Base-by-base conservation (phyloP, 2,888 invertebrate genomes). In the Rhagonycha lutea region DNA sequence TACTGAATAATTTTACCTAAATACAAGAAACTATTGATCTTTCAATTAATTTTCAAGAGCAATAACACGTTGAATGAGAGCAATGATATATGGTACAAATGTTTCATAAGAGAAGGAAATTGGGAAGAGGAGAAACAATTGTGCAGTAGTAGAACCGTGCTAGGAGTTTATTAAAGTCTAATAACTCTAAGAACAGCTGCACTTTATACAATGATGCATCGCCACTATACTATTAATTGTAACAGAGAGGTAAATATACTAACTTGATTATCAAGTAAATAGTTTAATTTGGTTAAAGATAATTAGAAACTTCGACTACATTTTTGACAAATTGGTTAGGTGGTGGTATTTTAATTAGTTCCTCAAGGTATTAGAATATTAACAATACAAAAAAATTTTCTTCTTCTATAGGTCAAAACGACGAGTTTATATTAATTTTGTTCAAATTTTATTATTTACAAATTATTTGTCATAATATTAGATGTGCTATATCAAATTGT, bases 151-250 rank as follows among this genome's bases (percentile, higher is more conserved):
- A 71, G 73, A 76, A 76, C 76, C 69, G 73, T 73, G 71, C 76
- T 76, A 74, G 81, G 83, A 84, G 83, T 85, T 85, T 85, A 85
- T 85, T 85, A 85, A 85, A 84, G 84, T 85, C 83, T 84, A 85
- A 85, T 85, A 85, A 85, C 82, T 85, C 83, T 84, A 84, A 84
- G 85, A 85, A 85, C 85, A 85, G 85, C 85, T 85, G 85, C 85
- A 83, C 83, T 83, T 82, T 83, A 82, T 83, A 81, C 82, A 83
- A 84, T 84, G 84, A 84, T 84, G 83, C 83, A 84, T 84, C 23
- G 63, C 63, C 63, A 65, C 63, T 65, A 24, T 65, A 65, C 47
- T 47, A 47, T 47, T 47, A 47, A 47, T 47, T 47, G 47, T 47
- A 47, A 47, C 47, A 47, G 47, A 47, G 47, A 47, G 47, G 47